Evolutionary conservation across 2,113 vertebrate species (phyloP).

Genomic region (Microcebus lehilahytsara): DNA sequence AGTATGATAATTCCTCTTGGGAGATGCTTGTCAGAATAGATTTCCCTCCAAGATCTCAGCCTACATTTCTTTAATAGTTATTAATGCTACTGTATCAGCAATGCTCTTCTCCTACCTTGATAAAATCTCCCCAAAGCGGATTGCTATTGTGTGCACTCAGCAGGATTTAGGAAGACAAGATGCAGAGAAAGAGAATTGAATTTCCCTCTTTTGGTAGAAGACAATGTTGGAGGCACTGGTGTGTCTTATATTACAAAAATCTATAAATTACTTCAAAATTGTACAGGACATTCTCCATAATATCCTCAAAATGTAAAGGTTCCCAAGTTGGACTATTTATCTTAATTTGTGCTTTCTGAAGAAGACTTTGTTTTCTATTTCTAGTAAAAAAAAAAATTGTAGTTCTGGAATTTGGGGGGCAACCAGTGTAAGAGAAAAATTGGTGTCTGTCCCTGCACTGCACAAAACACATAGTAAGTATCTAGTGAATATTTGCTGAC

Average conservation of each 20-base stretch:
- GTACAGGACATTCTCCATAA: background rate
- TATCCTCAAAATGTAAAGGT: background rate
- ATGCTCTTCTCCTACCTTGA: background rate
- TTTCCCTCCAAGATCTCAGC: slow-evolving; percentile 35
- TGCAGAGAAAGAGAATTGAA: background rate
- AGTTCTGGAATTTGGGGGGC: background rate
- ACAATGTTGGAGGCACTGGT: background rate
- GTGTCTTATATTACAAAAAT: background rate
- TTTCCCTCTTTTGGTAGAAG: background rate
- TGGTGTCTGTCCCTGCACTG: accelerated
- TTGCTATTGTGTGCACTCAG: background rate
- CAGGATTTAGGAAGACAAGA: slow-evolving; percentile 31
- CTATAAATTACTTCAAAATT: slow-evolving; percentile 29
- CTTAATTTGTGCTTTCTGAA: background rate
- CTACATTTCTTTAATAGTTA: slow-evolving; percentile 69
- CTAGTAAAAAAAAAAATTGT: background rate
- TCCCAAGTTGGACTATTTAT: background rate
- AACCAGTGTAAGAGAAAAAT: background rate
- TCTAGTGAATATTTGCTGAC: background rate
- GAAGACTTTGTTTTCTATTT: background rate
- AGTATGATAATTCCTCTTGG: slow-evolving; percentile 46
- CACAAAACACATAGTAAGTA: background rate
- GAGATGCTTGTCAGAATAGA: slow-evolving; percentile 52
- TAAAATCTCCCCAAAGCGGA: slow-evolving; percentile 52
- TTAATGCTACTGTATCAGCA: slow-evolving; percentile 19